Evolutionary conservation across 2,797 vertebrate genomes (phyloP), one percentile per base, ranked within the genome.

Genomic region (Pseudopleuronectes americanus): DNA sequence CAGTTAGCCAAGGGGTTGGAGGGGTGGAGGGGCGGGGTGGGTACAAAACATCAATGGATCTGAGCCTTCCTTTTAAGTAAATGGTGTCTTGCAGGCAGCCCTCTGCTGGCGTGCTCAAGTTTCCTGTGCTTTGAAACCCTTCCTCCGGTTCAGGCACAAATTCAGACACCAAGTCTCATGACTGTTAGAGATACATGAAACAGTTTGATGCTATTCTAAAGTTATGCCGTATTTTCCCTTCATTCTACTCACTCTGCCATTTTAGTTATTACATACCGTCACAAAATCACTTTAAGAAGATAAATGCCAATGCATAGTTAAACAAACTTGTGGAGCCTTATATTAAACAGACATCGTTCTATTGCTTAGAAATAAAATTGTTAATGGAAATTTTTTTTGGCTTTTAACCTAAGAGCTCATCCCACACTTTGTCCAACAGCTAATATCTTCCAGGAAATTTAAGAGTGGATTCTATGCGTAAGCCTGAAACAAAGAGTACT

Each of bases 111-210:
- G 93, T 86, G 89, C 89, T 90, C 89, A 91, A 91, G 88, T 91
- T 95, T 95, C 92, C 94, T 94, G 93, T 92, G 91, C 93, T 94
- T 95, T 94, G 94, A 93, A 93, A 94, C 83, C 83, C 77, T 87
- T 93, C 89, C 93, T 90, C 86, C 70, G 81, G 89, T 92, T 86
- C 79, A 90, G 87, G 83, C 92, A 86, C 84, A 76, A 77, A 87
- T 84, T 89, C 89, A 90, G 83, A 90, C 90, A 88, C 80, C 80
- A 72, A 87, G 76, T 70, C 84, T 79, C 77, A 83, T 57, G 76
- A 88, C 87, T 89, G 83, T 74, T 86, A 69, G 49, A 83, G 61
- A 72, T 57, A 84, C 77, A 79, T 68, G 58, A 87, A 84, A 83
- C 71, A 74, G 21, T 69, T 12, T 63, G 57, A 76, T 80, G 74